Evolutionary conservation across 1,140 invertebrate species (phyloP).

Genomic region (Tetranychus cinnabarinus): DNA sequence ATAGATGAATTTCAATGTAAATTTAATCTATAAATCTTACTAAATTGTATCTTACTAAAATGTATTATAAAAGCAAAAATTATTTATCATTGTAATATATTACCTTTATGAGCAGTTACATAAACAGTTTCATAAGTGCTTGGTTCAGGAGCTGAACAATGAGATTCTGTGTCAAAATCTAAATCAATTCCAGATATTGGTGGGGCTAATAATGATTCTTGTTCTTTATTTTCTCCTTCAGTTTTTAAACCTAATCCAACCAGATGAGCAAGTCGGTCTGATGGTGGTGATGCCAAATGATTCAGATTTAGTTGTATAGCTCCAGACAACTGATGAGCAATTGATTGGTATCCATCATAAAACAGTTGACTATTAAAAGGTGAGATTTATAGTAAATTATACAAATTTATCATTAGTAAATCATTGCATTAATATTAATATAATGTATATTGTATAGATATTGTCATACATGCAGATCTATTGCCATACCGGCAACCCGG

Average conservation of each 20-base stretch:
- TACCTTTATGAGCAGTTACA: constrained; percentile 88
- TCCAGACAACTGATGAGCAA: constrained; percentile 57
- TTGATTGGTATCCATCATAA: constrained; percentile 73
- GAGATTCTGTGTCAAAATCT: constrained; percentile 75
- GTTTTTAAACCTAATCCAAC: constrained; percentile 61
- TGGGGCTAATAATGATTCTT: constrained; percentile 4
- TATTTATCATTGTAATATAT: neutral
- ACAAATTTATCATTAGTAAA: neutral
- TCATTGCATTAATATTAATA: neutral
- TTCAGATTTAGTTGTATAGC: constrained; percentile 54
- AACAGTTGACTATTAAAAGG: constrained; percentile 35
- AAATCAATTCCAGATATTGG: constrained; percentile 49
- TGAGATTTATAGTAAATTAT: neutral
- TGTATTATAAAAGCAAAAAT: too few relatives aligned
- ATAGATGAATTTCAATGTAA: neutral
- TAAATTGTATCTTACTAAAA: too few relatives aligned
- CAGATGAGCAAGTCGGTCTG: constrained; percentile 64
- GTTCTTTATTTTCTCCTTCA: constrained; percentile 34
- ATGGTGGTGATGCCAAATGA: constrained; percentile 54
- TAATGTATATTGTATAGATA: neutral
- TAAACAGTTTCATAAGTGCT: constrained; percentile 88
- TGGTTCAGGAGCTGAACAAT: neutral
- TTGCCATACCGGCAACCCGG: neutral
- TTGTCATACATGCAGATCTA: neutral
- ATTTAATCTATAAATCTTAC: too few relatives aligned